Evolutionary conservation across 2,113 vertebrate species (phyloP).

Genomic region (Laticauda laticaudata): DNA sequence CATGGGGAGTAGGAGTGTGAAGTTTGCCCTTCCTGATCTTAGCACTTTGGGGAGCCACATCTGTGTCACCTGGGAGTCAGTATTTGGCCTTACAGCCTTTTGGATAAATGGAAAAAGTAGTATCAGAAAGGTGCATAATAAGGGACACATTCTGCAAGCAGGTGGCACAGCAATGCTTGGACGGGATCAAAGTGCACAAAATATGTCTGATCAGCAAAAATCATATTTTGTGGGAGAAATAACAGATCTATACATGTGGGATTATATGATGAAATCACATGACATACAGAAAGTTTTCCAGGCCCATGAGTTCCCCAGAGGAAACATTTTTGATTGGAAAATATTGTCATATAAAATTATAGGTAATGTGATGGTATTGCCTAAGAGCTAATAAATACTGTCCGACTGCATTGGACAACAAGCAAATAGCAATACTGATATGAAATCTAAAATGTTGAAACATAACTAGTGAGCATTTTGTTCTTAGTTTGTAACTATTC

Average conservation of each 20-base stretch:
- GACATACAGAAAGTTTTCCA: slow-evolving; percentile 71
- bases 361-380: slow-evolving; percentile 74
- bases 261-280: slow-evolving; percentile 70
- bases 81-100: slow-evolving; percentile 68
- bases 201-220: slow-evolving; percentile 45
- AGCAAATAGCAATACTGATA: background rate
- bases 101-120: slow-evolving; percentile 74
- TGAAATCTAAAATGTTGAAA: background rate
- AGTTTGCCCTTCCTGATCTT: slow-evolving; percentile 69
- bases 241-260: slow-evolving; percentile 80
- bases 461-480: background rate
- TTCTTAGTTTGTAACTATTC: background rate
- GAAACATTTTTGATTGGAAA: slow-evolving; percentile 79
- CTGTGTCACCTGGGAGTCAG: slow-evolving; percentile 77
- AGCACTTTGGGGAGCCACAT: slow-evolving; percentile 74
- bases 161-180: slow-evolving; percentile 72
- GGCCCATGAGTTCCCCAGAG: slow-evolving; percentile 62
- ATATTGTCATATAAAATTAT: slow-evolving; percentile 71
- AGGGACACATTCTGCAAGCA: slow-evolving; percentile 67
- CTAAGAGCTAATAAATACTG: background rate
- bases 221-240: slow-evolving; percentile 78
- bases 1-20: slow-evolving; percentile 52
- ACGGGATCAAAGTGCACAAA: slow-evolving; percentile 70
- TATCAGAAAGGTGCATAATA: slow-evolving; percentile 68
- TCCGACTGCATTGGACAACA: background rate